A percentile compares a stretch with the other conserved stretches of the same genome.
Conservation (phyloP, 2,888 invertebrate genomes). For the Drosophila mayaguana region DNA sequence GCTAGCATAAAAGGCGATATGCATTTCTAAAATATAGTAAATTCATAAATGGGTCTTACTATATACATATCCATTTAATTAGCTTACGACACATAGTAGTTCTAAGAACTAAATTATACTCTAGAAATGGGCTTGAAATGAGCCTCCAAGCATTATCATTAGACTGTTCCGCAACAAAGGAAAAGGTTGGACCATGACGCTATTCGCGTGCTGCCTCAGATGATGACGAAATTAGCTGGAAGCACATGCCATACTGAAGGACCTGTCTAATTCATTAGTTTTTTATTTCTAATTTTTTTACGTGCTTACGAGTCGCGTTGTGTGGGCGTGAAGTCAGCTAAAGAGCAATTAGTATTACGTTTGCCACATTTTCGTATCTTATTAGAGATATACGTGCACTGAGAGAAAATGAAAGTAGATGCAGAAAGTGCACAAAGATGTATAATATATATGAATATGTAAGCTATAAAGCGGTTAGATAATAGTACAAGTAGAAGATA, state of each 20-base stretch:
- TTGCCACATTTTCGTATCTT: slow-evolving; percentile 18
- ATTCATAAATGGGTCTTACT: neutral
- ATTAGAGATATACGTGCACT: slow-evolving; percentile 20
- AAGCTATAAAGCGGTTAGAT: neutral
- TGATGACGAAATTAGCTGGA: slow-evolving; percentile 51
- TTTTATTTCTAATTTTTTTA: slow-evolving; percentile 4
- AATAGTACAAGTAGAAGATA: neutral
- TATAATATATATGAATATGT: no score
- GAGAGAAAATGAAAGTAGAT: slow-evolving; percentile 1
- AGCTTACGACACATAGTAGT: neutral
- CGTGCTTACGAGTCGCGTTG: slow-evolving; percentile 12
- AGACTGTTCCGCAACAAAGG: slow-evolving; percentile 7
- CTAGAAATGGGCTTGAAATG: neutral
- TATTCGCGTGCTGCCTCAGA: slow-evolving; percentile 55
- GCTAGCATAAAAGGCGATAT: no score
- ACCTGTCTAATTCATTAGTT: slow-evolving; percentile 51
- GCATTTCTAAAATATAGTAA: neutral
- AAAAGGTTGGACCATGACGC: slow-evolving; percentile 49
- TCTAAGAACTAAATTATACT: slow-evolving; percentile 17
- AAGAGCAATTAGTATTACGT: slow-evolving; percentile 36
- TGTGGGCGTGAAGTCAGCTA: slow-evolving; percentile 35
- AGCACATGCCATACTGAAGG: slow-evolving; percentile 33
- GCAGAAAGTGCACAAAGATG: no score
- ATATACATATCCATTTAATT: neutral
- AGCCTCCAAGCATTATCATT: slow-evolving; percentile 38